Evolutionary conservation across 2,113 vertebrate genomes (phyloP).

Genomic region (Ancistrus triradiatus): DNA sequence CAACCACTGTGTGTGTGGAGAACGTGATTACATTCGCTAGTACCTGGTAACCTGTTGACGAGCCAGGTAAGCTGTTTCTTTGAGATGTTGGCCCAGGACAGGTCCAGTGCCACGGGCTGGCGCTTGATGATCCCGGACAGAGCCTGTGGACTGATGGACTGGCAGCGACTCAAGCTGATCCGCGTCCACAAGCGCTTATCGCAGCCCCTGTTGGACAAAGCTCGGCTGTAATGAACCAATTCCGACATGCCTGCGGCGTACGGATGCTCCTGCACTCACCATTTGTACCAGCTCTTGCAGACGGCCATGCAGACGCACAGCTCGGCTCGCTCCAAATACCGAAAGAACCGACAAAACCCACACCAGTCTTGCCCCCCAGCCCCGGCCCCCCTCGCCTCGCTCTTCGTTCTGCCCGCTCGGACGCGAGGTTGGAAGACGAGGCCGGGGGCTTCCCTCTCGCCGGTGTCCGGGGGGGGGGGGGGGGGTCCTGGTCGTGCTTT

Average conservation of each 20-base stretch:
- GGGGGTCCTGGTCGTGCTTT: background rate
- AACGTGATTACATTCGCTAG: too few species aligned
- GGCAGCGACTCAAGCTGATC: slow-evolving; percentile 92
- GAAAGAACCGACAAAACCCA: slow-evolving; percentile 98
- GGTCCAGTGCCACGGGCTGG: slow-evolving; percentile 88
- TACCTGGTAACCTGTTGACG: slow-evolving; percentile 88
- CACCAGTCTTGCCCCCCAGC: slow-evolving; percentile 88
- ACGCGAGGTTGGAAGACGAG: slow-evolving; percentile 43
- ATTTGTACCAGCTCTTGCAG: slow-evolving; percentile 99
- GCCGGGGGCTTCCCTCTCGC: slow-evolving; percentile 49
- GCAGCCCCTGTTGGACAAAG: slow-evolving; percentile 76
- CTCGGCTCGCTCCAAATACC: slow-evolving; percentile 89
- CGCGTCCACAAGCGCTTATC: slow-evolving; percentile 95
- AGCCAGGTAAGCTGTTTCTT: slow-evolving; percentile 98
- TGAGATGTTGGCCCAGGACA: slow-evolving; percentile 96
- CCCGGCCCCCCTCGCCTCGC: slow-evolving; percentile 48
- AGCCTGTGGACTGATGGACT: slow-evolving; percentile 87
- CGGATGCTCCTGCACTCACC: slow-evolving; percentile 73
- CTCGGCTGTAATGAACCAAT: background rate
- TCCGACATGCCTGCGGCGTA: background rate
- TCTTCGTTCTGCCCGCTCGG: too few species aligned
- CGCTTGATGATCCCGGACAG: slow-evolving; percentile 95
- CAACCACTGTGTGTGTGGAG: too few species aligned
- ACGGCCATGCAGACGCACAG: slow-evolving; percentile 97
- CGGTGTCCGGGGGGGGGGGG: background rate